Percentiles rank a stretch among this genome's conserved stretches.
phyloP scores from a whole-genome alignment of 2,797 vertebrate genomes.

The Choloepus didactylus region DNA sequence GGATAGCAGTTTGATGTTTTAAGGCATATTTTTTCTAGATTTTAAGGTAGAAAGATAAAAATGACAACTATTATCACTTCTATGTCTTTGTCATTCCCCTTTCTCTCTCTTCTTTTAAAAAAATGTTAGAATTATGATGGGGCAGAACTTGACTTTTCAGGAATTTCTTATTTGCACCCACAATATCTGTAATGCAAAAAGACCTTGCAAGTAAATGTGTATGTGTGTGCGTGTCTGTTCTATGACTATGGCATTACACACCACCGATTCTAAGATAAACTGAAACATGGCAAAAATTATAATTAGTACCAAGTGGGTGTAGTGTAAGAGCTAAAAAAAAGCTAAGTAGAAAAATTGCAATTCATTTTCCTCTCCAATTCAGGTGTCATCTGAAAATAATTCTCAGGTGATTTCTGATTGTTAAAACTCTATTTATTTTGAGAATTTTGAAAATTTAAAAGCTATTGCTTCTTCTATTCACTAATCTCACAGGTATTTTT shows the following conservation, averaged over 20 bases:
- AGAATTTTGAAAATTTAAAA: conserved; percentile 13
- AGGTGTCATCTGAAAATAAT: conserved; percentile 34
- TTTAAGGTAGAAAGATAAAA: conserved; percentile 63
- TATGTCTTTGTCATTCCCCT: conserved; percentile 52
- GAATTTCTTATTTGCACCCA: conserved; percentile 67
- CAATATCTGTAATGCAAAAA: conserved; percentile 66
- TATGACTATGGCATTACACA: conserved; percentile 76
- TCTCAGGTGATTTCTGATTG: conserved; percentile 32
- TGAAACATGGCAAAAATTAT: conserved; percentile 84
- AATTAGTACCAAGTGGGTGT: conserved; percentile 85
- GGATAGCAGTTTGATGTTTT: not conserved
- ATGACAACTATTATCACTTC: conserved; percentile 10
- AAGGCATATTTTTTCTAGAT: conserved; percentile 16
- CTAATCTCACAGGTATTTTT: not conserved
- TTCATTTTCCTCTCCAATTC: conserved; percentile 67
- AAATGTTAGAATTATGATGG: conserved; percentile 2
- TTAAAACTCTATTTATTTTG: conserved; percentile 52
- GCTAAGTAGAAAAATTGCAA: conserved; percentile 73
- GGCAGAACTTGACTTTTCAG: conserved; percentile 64
- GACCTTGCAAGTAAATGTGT: conserved; percentile 52
- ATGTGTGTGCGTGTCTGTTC: conserved; percentile 16
- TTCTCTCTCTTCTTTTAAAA: conserved; percentile 6
- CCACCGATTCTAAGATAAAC: conserved; percentile 77
- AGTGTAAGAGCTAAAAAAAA: conserved; percentile 85
- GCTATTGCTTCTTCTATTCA: not conserved